Evolutionary conservation across 2,888 invertebrate genomes (phyloP), one percentile per base, ranked within the genome.

Genomic region (Eupithecia centaureata): DNA sequence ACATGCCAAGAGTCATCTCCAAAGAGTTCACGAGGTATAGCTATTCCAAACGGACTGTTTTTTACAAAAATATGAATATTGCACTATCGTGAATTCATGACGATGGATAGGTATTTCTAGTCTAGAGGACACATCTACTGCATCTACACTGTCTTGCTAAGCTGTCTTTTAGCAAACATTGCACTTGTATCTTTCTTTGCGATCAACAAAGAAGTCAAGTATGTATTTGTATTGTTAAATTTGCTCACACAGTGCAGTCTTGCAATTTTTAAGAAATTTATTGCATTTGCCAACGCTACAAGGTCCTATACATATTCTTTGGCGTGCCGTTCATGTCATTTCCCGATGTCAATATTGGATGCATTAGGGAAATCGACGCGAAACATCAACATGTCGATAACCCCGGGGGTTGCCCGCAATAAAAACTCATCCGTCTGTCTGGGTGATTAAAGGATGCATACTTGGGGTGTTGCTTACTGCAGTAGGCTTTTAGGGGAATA

Each of bases 371-470:
- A 13, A 61, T 68, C 65, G 66, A 56, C 62, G 51, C 61, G 22
- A 51, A 56, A 61, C 66, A 66, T 68, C 57, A 71, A 70, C 65
- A 68, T 65, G 72, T 63, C 68, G 60, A 70, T 57, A 72, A 65
- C 71, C 75, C 69, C 73, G 13, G 32, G 66, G 72, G 75, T 62
- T 63, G 61, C 69, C 70, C 72, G 68, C 68, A 73, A 70, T 71
- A 70, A 77, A 76, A 77, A 81, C 78, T 77, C 82, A 76, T 83
- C 80, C 80, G 78, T 69, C 78, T 68, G 77, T 75, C 78, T 73
- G 76, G 80, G 79, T 78, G 73, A 75, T 73, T 76, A 73, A 76
- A 76, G 77, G 72, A 71, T 65, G 72, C 62, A 56, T 64, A 57
- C 65, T 56, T 67, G 56, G 70, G 64, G 65, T 62, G 70, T 72